Percentiles rank a stretch among this genome's conserved stretches.
Conservation (phyloP, 2,797 vertebrate species). For the Falco berigora region DNA sequence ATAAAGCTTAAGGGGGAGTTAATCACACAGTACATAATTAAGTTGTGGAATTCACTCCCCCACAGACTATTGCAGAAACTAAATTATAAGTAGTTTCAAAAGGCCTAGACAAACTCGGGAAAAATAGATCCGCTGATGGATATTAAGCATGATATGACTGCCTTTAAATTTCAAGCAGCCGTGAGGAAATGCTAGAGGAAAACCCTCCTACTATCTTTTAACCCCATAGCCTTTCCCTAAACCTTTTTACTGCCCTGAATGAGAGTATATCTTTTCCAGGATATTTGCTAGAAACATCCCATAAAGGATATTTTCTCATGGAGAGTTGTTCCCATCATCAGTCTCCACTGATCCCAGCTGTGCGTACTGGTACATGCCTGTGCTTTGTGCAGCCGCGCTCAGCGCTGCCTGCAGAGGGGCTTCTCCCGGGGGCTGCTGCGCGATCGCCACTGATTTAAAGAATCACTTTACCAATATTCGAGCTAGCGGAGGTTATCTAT, state of each 20-base stretch:
- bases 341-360: not conserved
- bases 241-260: not conserved
- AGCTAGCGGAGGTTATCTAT: no score
- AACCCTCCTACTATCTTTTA: rapidly evolving
- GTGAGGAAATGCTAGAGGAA: not conserved
- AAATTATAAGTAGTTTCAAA: not conserved
- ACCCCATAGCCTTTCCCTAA: not conserved
- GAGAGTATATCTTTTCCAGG: not conserved
- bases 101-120: not conserved
- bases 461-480: no score
- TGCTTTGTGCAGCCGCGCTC: not conserved
- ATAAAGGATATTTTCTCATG: rapidly evolving
- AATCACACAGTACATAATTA: not conserved
- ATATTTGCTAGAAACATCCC: not conserved
- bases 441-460: not conserved
- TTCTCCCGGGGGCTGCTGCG: not conserved
- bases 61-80: not conserved
- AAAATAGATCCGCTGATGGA: not conserved
- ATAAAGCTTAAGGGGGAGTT: not conserved
- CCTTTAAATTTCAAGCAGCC: not conserved
- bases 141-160: not conserved
- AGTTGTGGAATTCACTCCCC: not conserved
- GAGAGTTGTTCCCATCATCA: rapidly evolving
- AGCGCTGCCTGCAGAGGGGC: not conserved
- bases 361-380: rapidly evolving